Percentiles rank a stretch among this genome's conserved stretches.
Evolutionary conservation across 2,888 invertebrate genomes (phyloP).

Genomic region (Ferrisia virgata): DNA sequence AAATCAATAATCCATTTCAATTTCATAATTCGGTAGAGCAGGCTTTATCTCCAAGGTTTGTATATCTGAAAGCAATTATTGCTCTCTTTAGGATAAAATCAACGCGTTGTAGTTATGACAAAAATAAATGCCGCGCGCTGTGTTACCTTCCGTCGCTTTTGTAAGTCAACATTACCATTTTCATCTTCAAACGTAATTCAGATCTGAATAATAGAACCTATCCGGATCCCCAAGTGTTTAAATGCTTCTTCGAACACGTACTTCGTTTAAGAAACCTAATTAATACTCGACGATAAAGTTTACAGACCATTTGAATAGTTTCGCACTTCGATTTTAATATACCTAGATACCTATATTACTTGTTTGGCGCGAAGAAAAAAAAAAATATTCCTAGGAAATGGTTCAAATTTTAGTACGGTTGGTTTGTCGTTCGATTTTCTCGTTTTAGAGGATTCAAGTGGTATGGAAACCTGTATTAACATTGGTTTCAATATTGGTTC

Average conservation of each 20-base stretch:
- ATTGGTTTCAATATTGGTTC: too few species aligned
- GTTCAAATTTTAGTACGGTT: too few species aligned
- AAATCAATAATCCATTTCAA: not conserved
- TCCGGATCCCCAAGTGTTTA: not conserved
- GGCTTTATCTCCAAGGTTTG: not conserved
- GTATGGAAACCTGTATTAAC: too few species aligned
- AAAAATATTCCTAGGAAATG: too few species aligned
- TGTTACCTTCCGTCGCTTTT: not conserved
- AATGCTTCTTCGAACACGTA: not conserved
- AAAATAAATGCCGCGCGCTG: not conserved
- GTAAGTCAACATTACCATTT: not conserved
- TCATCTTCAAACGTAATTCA: not conserved
- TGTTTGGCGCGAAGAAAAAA: too few species aligned
- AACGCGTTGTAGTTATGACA: not conserved
- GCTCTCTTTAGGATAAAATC: slow-evolving; percentile 8
- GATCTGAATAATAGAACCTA: not conserved
- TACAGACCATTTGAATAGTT: not conserved
- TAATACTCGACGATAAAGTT: not conserved
- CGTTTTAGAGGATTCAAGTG: too few species aligned
- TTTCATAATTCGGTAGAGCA: not conserved
- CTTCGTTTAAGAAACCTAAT: not conserved
- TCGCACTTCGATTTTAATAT: not conserved
- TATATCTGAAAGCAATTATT: slow-evolving; percentile 9
- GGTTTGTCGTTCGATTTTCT: too few species aligned
- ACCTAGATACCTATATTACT: too few species aligned